Evolutionary conservation across 2,113 vertebrate genomes (phyloP).

Genomic region (Osmerus mordax): DNA sequence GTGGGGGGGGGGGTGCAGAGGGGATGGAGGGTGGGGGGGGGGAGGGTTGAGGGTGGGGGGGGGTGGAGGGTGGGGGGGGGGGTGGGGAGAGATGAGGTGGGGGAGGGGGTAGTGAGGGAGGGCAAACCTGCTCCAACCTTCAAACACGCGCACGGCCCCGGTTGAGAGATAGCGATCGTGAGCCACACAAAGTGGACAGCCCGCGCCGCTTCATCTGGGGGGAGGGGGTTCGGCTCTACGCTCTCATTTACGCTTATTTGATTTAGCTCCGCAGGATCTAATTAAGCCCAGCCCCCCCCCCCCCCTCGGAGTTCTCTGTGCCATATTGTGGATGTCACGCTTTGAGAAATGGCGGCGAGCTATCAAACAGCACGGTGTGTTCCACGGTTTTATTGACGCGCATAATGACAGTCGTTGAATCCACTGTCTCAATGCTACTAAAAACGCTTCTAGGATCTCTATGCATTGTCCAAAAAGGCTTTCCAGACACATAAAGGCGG

Average conservation of each 20-base stretch:
- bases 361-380: conserved; percentile 50
- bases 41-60: neutral
- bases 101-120: conserved; percentile 10
- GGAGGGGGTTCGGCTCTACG: conserved; percentile 50
- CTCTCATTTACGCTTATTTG: conserved; percentile 71
- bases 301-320: conserved; percentile 61
- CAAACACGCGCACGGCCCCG: conserved; percentile 26
- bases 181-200: conserved; percentile 37
- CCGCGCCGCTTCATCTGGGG: conserved; percentile 15
- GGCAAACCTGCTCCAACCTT: conserved; percentile 23
- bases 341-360: conserved; percentile 65
- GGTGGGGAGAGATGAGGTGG: conserved; percentile 46
- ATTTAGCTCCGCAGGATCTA: conserved; percentile 73
- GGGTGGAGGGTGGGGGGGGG: conserved; percentile 24
- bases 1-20: too few species aligned
- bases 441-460: conserved; percentile 42
- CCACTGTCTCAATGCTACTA: conserved; percentile 36
- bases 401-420: conserved; percentile 57
- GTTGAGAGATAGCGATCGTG: conserved; percentile 44
- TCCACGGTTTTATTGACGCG: conserved; percentile 56
- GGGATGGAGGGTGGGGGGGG: too few species aligned
- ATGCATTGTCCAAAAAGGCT: neutral
- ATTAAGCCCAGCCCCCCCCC: conserved; percentile 66
- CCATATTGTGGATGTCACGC: conserved; percentile 68
- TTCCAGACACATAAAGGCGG: too few species aligned